Base-by-base conservation (phyloP, 2,797 vertebrate species). In the Pseudomugil tenellus region DNA sequence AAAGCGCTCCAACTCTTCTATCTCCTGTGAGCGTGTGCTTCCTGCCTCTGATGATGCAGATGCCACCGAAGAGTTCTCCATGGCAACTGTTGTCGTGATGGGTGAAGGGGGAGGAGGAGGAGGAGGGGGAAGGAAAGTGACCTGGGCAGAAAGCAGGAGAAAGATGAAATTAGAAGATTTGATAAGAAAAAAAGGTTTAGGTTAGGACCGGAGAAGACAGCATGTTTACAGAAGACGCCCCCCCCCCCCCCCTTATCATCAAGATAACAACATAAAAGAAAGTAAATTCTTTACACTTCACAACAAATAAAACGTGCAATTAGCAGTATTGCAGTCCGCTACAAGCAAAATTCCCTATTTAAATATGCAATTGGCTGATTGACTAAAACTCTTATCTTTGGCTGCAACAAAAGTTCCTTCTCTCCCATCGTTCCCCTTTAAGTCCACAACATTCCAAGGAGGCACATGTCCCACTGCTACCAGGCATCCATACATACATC, bases 21-120 rank as follows among this genome's bases (percentile, higher is more conserved):
- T 99, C 88, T 99, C 97, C 90, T 98, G 98, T 0, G 98, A 99
- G 79, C 97, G 97, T 17, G 96, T 97, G 91, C 97, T 98, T 66
- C 98, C 98, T 0, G 97, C 97, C 92, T 98, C 98, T 0, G 98
- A 99, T 6, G 98, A 99, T 48, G 98, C 97, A 0, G 98, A 99
- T 0, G 97, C 97, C 75, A 96, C 97, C 0, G 98, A 99, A 0
- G 97, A 99, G 93, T 95, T 98, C 91, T 99, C 98, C 98, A 99
- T 99, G 84, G 86, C 93, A 91, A 89, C 80, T 14, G 51, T 74
- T 65, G 32, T 62, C 43, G 75, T 23, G 62, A 59, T 31, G 35
- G 78, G 67, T 54, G 67, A 55, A 54, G 0, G 76, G 81, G 83
- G 69, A 4, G 25, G 75, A 28, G 80, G 72, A 63, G 81, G 70